Conservation (phyloP, 1,140 invertebrate species). For the Drosophila pectinifera region DNA sequence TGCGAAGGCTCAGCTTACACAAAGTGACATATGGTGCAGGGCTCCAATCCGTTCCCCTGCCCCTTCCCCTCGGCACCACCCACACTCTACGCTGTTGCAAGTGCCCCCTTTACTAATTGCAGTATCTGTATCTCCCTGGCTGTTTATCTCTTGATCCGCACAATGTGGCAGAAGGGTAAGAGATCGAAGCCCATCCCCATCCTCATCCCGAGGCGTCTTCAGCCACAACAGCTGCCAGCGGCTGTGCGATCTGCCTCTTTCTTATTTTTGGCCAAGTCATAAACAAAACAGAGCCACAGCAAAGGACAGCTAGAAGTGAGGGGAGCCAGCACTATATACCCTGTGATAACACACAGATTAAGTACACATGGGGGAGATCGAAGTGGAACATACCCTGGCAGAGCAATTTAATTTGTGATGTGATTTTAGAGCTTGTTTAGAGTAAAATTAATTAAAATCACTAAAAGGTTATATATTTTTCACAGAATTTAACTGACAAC, state of each 20-base stretch:
- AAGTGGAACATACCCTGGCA: background rate
- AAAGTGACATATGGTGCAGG: constrained; percentile 65
- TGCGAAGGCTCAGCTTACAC: constrained; percentile 66
- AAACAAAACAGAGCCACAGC: constrained; percentile 60
- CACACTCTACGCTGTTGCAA: constrained; percentile 38
- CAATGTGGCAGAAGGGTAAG: constrained; percentile 74
- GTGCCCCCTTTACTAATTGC: constrained; percentile 68
- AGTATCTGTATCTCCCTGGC: constrained; percentile 53
- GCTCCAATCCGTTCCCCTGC: background rate
- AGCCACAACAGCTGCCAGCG: constrained; percentile 61
- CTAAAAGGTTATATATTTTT: too few relatives aligned
- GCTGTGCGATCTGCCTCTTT: constrained; percentile 53
- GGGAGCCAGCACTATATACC: constrained; percentile 4
- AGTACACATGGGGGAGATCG: background rate
- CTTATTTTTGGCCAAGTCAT: constrained; percentile 75
- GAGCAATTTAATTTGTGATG: too few relatives aligned
- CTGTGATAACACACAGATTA: constrained; percentile 11
- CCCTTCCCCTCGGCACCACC: constrained; percentile 8
- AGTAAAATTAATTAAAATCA: too few relatives aligned
- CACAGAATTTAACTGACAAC: too few relatives aligned
- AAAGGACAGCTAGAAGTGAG: constrained; percentile 6
- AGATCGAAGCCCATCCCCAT: constrained; percentile 3
- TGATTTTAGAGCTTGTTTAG: too few relatives aligned
- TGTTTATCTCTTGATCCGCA: constrained; percentile 63
- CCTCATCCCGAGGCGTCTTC: constrained; percentile 10